Base-by-base conservation (phyloP, 2,888 invertebrate genomes). In the Hemithea aestivaria region DNA sequence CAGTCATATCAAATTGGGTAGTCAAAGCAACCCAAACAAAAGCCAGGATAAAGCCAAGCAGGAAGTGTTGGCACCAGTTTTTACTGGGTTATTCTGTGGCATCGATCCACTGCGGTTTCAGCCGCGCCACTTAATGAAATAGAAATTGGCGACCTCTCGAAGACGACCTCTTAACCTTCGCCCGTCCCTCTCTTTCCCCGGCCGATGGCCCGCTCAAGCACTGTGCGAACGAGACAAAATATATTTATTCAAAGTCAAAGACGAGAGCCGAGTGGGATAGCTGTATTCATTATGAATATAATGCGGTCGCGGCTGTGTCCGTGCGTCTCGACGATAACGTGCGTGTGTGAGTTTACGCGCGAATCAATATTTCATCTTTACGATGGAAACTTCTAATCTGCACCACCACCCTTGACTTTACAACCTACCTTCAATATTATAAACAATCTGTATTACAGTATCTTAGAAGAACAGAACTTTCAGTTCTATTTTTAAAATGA, bases 201-300 rank as follows among this genome's bases (percentile, higher is more conserved):
- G 67, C 69, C 66, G 60, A 63, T 46, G 65, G 62, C 64, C 70
- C 72, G 67, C 58, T 69, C 72, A 74, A 79, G 75, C 71, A 65
- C 65, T 58, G 82, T 48, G 68, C 40, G 80, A 85, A 56, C 64
- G 76, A 61, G 87, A 87, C 76, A 68, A 76, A 85, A 80, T 76
- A 84, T 87, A 81, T 84, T 85, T 85, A 84, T 84, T 82, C 83
- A 83, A 85, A 85, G 84, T 83, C 81, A 83, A 87, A 85, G 85
- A 85, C 83, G 83, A 70, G 77, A 71, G 69, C 62, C 71, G 85
- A 87, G 85, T 82, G 79, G 84, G 85, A 87, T 77, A 77, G 85
- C 83, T 81, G 79, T 87, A 87, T 84, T 84, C 85, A 85, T 85
- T 85, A 85, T 85, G 85, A 84, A 85, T 85, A 85, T 85, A 85